phyloP scores from a whole-genome alignment of 2,888 invertebrate genomes.

The Chrysolina americana region DNA sequence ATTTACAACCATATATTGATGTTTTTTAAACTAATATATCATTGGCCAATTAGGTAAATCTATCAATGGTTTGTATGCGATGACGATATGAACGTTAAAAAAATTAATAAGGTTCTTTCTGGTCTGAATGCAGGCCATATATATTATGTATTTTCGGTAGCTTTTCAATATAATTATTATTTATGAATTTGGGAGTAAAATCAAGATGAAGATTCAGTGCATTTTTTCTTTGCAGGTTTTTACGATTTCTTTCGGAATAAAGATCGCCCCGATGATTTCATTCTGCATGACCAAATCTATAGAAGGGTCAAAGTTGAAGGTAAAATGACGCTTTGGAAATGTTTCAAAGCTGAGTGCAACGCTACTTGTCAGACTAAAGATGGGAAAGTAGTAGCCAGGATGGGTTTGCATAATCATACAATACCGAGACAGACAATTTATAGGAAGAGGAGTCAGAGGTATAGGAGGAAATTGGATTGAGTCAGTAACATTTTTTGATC shows the following conservation, averaged over 20 bases:
- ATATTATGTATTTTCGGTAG: no score
- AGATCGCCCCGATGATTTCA: constrained; percentile 49
- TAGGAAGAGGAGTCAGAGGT: constrained; percentile 49
- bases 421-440: constrained; percentile 54
- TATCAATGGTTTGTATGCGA: no score
- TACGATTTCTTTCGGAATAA: constrained; percentile 57
- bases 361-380: constrained; percentile 59
- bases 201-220: neutral
- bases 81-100: no score
- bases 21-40: no score
- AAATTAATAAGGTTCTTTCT: no score
- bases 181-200: no score
- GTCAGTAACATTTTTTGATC: neutral
- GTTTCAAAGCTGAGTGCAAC: constrained; percentile 55
- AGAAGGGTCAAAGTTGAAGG: constrained; percentile 51
- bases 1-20: no score
- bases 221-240: constrained; percentile 48
- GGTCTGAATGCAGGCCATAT: no score
- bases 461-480: constrained; percentile 43
- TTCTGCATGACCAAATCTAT: constrained; percentile 61
- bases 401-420: constrained; percentile 59
- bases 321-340: constrained; percentile 56
- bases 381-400: constrained; percentile 56
- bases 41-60: no score
- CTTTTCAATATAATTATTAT: no score